These are phyloP conservation scores for Gallirallus australis DNA, from an alignment of 2,797 vertebrate species.

Conservation along the genomic window DNA sequence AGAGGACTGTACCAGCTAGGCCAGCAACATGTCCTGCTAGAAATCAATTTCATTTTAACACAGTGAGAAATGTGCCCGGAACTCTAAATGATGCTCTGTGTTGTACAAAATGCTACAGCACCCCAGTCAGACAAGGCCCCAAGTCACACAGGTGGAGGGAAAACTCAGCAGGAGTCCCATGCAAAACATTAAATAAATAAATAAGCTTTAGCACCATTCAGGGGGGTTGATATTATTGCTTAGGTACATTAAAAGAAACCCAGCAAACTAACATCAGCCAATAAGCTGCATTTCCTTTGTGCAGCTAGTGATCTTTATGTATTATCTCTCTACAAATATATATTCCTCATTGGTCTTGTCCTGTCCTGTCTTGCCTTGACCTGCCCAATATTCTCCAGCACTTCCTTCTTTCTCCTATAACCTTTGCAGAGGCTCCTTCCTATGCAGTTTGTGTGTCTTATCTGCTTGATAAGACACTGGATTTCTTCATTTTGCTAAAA, in stretches of 20 bases:
- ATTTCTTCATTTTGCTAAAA: neutral
- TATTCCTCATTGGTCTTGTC: neutral
- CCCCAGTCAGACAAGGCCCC: neutral
- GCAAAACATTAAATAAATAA: neutral
- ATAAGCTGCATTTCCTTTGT: neutral
- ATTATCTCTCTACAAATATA: neutral
- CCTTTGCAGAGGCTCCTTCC: neutral
- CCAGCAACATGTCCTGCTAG: neutral
- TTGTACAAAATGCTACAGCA: neutral
- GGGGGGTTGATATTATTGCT: neutral
- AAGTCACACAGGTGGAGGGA: neutral
- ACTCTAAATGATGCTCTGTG: neutral
- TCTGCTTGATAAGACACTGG: neutral
- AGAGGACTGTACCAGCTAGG: neutral
- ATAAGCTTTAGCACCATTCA: accelerated
- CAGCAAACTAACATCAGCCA: neutral
- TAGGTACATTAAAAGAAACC: neutral
- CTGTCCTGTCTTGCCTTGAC: neutral
- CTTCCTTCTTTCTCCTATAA: neutral
- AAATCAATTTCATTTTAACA: neutral
- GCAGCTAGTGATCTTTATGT: neutral
- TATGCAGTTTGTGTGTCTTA: neutral
- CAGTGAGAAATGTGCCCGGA: neutral
- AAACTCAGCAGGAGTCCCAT: neutral
- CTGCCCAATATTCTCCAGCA: neutral